Percentiles rank a stretch among this genome's conserved stretches.
Evolutionary conservation across 1,140 invertebrate genomes (phyloP).

Genomic region (Venustaconcha ellipsiformis): DNA sequence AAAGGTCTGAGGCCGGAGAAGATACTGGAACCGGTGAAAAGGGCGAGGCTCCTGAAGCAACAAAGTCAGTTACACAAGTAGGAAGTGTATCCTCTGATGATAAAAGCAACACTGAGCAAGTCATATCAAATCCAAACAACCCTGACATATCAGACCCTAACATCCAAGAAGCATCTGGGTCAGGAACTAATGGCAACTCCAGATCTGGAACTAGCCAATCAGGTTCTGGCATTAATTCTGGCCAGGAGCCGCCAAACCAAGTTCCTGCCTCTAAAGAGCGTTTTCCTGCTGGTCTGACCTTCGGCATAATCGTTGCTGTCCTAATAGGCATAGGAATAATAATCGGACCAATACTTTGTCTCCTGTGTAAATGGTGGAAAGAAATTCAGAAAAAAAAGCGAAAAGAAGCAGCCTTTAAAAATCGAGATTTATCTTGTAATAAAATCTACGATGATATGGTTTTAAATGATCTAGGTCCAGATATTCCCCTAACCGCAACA

Average conservation of each 20-base stretch:
- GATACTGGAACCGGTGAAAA: conserved; percentile 1
- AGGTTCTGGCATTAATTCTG: background rate
- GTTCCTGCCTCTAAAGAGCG: background rate
- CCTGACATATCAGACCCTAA: background rate
- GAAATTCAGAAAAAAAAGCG: conserved; percentile 34
- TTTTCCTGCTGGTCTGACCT: conserved; percentile 21
- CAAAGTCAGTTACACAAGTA: conserved; percentile 4
- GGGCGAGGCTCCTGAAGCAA: conserved; percentile 2
- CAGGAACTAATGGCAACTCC: background rate
- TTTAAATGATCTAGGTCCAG: conserved; percentile 46
- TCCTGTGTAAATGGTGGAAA: conserved; percentile 49
- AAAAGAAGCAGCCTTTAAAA: conserved; percentile 25
- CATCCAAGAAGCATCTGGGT: background rate
- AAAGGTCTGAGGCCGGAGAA: conserved; percentile 14
- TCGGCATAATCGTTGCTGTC: conserved; percentile 51
- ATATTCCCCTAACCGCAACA: background rate
- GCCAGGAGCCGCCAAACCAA: background rate
- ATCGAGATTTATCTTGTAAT: conserved; percentile 31
- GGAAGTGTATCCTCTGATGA: conserved; percentile 6
- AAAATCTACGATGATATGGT: conserved; percentile 58
- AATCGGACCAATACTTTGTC: conserved; percentile 55
- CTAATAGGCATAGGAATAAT: conserved; percentile 52
- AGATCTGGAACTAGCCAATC: background rate
- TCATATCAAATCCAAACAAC: background rate
- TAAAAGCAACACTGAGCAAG: background rate